Evolutionary conservation across 2,797 vertebrate genomes (phyloP), one percentile per base, ranked within the genome.

Genomic region (Lates japonicus): DNA sequence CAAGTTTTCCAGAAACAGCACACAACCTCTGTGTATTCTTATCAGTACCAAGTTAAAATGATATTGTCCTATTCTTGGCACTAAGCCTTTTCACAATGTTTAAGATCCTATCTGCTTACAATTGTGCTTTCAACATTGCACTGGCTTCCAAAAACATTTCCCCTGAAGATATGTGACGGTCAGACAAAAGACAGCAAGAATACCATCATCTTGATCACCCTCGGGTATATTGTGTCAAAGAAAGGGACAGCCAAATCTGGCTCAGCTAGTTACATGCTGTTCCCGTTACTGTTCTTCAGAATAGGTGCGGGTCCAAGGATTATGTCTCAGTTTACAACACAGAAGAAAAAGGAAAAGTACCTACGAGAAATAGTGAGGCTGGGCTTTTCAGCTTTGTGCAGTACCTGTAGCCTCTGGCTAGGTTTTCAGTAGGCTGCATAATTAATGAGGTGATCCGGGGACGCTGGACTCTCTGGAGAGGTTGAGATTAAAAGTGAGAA

Each of bases 401-500:
- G 31, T 70, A 90, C 85, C 88, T 92, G 82, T 78, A 86, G 86
- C 85, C 84, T 79, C 78, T 68, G 78, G 90, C 85, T 83, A 82
- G 75, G 75, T 77, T 88, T 93, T 90, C 90, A 83, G 72, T 59
- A 22, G 61, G 66, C 74, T 78, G 84, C 82, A 81, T 90, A 90
- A 90, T 92, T 89, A 93, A 93, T 86, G 54, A 90, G 85, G 78
- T 77, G 70, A 89, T 74, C 68, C 73, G 39, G 85, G 80, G 86
- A 91, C 85, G 84, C 72, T 22, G 64, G 74, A 74, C 59, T 80
- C 88, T 90, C 87, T 64, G 76, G 85, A 89, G 88, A 84, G 67
- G 76, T 70, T 68, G 78, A 87, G 85, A 92, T 91, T 91, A 84
- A 90, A 91, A 83, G 84, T 74, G 78, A 81, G 76, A 90, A 86